Conservation (phyloP, 2,797 vertebrate species). For the Lacerta bilineata region DNA sequence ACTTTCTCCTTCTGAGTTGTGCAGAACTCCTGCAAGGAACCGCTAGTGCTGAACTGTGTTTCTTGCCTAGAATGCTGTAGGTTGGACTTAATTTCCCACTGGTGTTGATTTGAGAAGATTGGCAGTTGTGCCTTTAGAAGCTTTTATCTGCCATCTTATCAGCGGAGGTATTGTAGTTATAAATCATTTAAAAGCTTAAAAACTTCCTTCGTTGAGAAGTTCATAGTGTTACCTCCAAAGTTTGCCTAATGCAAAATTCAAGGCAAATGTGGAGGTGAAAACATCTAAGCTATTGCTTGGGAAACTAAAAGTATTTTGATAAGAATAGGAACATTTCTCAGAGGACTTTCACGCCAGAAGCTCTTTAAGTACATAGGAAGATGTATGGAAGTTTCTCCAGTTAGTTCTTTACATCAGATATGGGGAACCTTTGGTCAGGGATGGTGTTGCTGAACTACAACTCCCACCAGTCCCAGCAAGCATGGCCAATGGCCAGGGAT, state of each 20-base stretch:
- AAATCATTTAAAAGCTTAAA: neutral
- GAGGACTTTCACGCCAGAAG: neutral
- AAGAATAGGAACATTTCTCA: neutral
- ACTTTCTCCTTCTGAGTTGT: neutral
- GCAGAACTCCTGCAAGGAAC: neutral
- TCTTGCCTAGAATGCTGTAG: neutral
- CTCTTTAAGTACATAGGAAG: neutral
- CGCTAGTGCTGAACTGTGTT: neutral
- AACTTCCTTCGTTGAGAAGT: neutral
- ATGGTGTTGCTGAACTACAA: too few species aligned
- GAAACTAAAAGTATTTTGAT: neutral
- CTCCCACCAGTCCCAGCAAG: too few species aligned
- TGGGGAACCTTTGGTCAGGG: too few species aligned
- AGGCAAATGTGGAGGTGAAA: neutral
- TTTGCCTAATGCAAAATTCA: neutral
- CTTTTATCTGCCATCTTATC: neutral
- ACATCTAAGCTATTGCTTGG: constrained; percentile 3
- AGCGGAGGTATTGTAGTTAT: neutral
- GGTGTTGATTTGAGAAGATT: neutral
- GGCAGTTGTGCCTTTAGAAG: neutral
- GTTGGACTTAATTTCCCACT: neutral
- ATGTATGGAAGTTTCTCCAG: neutral
- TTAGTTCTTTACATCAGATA: neutral
- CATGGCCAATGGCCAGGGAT: too few species aligned
- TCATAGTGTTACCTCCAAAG: neutral